phyloP scores from a whole-genome alignment of 2,888 invertebrate species.

The Anodontia alba region DNA sequence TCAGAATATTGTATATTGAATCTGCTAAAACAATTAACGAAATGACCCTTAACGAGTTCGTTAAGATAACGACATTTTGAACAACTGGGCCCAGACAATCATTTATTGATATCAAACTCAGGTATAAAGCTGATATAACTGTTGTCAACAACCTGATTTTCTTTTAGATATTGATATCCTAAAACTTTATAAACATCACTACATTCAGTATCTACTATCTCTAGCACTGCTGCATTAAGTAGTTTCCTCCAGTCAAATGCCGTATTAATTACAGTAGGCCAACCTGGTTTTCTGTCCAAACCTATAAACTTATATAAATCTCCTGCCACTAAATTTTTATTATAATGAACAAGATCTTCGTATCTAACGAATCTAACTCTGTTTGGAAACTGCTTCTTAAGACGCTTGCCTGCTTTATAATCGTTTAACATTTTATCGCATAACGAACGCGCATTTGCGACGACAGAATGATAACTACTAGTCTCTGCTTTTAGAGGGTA shows the following conservation, averaged over 20 bases:
- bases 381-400: not conserved
- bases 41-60: no score
- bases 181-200: not conserved
- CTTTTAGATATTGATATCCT: no score
- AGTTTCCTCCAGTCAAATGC: not conserved
- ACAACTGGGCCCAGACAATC: no score
- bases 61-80: no score
- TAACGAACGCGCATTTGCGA: not conserved
- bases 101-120: no score
- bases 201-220: not conserved
- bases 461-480: not conserved
- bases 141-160: no score
- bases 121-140: no score
- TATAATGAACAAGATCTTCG: not conserved
- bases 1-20: no score
- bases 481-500: not conserved
- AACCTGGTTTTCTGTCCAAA: not conserved
- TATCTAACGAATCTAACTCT: not conserved
- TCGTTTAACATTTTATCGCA: not conserved
- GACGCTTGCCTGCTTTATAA: not conserved
- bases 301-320: not conserved
- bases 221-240: not conserved
- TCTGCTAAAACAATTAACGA: no score
- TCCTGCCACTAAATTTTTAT: not conserved
- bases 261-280: not conserved